Percentiles rank a stretch among this genome's conserved stretches.
phyloP scores from a whole-genome alignment of 2,888 invertebrate genomes.

The Hymenopus coronatus region DNA sequence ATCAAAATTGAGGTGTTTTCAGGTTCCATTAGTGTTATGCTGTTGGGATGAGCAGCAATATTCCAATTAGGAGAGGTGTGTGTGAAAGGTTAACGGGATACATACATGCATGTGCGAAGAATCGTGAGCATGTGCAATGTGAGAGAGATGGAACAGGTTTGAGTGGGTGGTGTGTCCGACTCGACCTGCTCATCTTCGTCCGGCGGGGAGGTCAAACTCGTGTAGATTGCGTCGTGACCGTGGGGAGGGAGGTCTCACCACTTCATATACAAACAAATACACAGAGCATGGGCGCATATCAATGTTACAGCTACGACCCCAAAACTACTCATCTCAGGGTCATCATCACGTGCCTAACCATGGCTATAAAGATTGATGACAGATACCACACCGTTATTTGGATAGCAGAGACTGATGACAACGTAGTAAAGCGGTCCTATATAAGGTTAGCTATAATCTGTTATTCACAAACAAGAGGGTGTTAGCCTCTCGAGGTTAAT shows the following conservation, averaged over 20 bases:
- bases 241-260: neutral
- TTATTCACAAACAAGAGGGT: too few species aligned
- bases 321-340: too few species aligned
- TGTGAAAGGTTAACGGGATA: neutral
- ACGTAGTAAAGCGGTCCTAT: too few species aligned
- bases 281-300: neutral
- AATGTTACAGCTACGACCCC: too few species aligned
- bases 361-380: too few species aligned
- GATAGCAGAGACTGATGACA: too few species aligned
- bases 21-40: neutral
- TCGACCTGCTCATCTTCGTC: neutral
- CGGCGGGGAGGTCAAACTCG: slow-evolving; percentile 16
- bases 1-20: neutral
- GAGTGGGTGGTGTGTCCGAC: neutral
- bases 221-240: slow-evolving; percentile 15
- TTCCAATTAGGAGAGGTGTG: neutral
- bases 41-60: neutral
- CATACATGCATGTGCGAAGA: too few species aligned
- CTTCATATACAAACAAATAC: neutral
- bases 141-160: neutral
- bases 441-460: too few species aligned
- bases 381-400: too few species aligned
- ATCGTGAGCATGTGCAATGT: neutral
- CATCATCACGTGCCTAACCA: too few species aligned
- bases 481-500: too few species aligned